Percentiles rank a stretch among this genome's conserved stretches.
These are phyloP conservation scores for Coturnix japonica DNA, from an alignment of 2,113 vertebrate genomes.

Conservation along the genomic window DNA sequence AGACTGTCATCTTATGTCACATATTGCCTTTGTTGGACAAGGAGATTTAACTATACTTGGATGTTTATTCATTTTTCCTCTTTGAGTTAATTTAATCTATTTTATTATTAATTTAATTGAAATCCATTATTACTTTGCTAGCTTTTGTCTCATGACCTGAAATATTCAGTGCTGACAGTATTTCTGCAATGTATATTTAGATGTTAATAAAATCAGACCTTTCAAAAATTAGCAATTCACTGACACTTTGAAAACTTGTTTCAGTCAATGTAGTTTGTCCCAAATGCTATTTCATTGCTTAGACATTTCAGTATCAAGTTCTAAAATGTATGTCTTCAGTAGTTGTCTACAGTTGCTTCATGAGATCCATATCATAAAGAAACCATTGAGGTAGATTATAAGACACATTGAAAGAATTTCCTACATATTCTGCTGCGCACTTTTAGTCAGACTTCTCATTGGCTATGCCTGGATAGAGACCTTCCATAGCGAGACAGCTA, in stretches of 20 bases:
- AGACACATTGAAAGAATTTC: not conserved
- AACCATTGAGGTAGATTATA: conserved; percentile 40
- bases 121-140: not conserved
- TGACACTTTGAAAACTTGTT: not conserved
- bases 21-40: not conserved
- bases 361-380: conserved; percentile 32
- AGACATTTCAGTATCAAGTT: conserved; percentile 25
- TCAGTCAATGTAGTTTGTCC: not conserved
- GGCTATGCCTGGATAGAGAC: not conserved
- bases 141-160: not conserved
- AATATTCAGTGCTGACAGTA: not conserved
- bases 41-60: accelerated
- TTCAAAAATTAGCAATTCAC: not conserved
- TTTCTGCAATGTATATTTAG: not conserved
- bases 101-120: not conserved
- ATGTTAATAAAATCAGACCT: not conserved
- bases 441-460: not conserved
- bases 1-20: not conserved
- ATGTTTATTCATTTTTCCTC: not conserved
- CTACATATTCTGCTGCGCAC: not conserved
- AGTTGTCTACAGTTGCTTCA: conserved; percentile 46
- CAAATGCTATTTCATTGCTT: not conserved
- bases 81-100: not conserved
- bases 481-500: not conserved
- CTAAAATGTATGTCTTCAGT: conserved; percentile 31